phyloP scores from a whole-genome alignment of 2,797 vertebrate species.

The Myiotriccus ornatus region DNA sequence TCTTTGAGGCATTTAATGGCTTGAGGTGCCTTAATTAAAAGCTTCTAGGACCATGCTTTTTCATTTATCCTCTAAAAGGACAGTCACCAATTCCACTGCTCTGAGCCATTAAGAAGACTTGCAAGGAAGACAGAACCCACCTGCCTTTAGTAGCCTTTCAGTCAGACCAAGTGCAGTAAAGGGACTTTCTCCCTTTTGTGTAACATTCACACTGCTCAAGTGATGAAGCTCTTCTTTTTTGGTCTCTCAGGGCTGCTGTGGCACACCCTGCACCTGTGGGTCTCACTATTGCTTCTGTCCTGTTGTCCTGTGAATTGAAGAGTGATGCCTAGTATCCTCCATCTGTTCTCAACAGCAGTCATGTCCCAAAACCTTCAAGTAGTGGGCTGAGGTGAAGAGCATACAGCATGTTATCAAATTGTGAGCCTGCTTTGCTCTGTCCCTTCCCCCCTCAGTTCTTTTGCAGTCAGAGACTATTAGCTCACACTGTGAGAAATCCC shows the following conservation, averaged over 20 bases:
- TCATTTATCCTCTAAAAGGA: background rate
- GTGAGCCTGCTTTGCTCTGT: background rate
- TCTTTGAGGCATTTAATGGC: slow-evolving; percentile 5
- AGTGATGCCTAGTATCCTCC: background rate
- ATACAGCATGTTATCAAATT: background rate
- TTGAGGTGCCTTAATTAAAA: slow-evolving; percentile 3
- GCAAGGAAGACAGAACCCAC: background rate
- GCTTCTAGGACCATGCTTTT: background rate
- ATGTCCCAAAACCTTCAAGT: background rate
- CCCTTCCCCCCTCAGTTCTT: background rate
- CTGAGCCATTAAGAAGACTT: background rate
- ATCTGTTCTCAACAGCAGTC: background rate
- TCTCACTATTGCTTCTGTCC: background rate
- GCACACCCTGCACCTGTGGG: rapidly evolving
- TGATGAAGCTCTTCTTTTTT: background rate
- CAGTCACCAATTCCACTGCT: background rate
- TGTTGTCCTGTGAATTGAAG: background rate
- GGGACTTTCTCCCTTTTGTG: background rate
- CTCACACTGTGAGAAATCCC: background rate
- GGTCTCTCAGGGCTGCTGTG: background rate
- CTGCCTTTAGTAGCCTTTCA: background rate
- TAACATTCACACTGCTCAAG: background rate
- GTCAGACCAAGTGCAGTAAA: rapidly evolving
- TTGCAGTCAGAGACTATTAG: background rate
- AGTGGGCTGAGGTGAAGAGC: background rate